Percentiles rank a stretch among this genome's conserved stretches.
Conservation (phyloP, 2,797 vertebrate genomes). For the Artibeus jamaicensis region DNA sequence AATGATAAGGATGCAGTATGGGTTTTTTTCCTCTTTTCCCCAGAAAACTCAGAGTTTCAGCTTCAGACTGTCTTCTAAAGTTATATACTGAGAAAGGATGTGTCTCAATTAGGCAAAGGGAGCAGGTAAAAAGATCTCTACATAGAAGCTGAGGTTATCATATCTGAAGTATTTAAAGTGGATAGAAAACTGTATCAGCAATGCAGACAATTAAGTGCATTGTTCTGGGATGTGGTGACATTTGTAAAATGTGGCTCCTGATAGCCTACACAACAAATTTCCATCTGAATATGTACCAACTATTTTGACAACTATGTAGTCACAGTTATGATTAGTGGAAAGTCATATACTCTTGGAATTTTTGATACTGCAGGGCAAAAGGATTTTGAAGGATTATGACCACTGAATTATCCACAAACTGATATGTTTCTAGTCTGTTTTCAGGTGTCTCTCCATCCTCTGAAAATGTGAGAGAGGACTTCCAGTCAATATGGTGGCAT, state of each 20-base stretch:
- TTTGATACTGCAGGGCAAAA: constrained; percentile 99
- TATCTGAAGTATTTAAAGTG: constrained; percentile 75
- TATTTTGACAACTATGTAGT: constrained; percentile 99
- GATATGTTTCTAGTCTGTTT: constrained; percentile 98
- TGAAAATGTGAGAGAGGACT: constrained; percentile 93
- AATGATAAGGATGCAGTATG: neutral
- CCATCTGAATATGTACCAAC: constrained; percentile 98
- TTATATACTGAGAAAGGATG: neutral
- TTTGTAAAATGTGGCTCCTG: constrained; percentile 98
- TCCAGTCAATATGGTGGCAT: no score
- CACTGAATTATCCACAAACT: constrained; percentile 97
- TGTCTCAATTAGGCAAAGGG: neutral
- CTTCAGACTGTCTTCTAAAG: neutral
- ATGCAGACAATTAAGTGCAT: constrained; percentile 99
- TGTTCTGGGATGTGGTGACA: constrained; percentile 97
- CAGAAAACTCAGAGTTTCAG: neutral
- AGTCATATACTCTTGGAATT: constrained; percentile 96
- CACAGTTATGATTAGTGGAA: constrained; percentile 98
- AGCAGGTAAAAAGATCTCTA: neutral
- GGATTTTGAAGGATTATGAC: constrained; percentile 98
- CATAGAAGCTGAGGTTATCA: constrained; percentile 78
- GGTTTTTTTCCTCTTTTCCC: neutral
- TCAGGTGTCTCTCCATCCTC: constrained; percentile 98
- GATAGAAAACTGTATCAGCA: constrained; percentile 76
- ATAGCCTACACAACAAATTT: constrained; percentile 99